Evolutionary conservation across 2,888 invertebrate genomes (phyloP).

Genomic region (Linnaemya vulpina): DNA sequence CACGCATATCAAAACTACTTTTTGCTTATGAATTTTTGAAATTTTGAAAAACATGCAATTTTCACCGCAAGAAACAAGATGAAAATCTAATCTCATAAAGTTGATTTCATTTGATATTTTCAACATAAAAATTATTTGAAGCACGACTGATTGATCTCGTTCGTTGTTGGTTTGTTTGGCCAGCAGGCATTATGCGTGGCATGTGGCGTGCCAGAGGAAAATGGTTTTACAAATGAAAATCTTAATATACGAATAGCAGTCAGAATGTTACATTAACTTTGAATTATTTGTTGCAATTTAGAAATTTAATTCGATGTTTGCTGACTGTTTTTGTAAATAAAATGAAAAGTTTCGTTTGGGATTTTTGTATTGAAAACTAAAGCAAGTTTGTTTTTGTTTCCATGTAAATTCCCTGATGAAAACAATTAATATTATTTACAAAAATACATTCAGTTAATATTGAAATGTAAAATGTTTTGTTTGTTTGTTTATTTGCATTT

Average conservation of each 20-base stretch:
- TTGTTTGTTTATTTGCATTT: not conserved
- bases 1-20: not conserved
- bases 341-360: too few relatives aligned
- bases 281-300: not conserved
- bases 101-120: slow-evolving; percentile 27
- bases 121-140: slow-evolving; percentile 27
- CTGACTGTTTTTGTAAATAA: too few relatives aligned
- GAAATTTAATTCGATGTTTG: not conserved
- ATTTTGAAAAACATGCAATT: slow-evolving; percentile 21
- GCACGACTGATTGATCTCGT: slow-evolving; percentile 4
- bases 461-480: not conserved
- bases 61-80: slow-evolving; percentile 1
- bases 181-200: slow-evolving; percentile 20
- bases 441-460: too few relatives aligned
- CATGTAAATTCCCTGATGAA: too few relatives aligned
- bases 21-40: not conserved
- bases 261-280: not conserved
- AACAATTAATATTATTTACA: too few relatives aligned
- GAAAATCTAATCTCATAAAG: slow-evolving; percentile 28
- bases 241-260: not conserved
- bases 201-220: not conserved
- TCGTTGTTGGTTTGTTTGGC: not conserved
- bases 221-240: not conserved
- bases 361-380: too few relatives aligned
- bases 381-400: too few relatives aligned